Evolutionary conservation across 1,140 invertebrate genomes (phyloP).

Genomic region (Heliconius melpomene): DNA sequence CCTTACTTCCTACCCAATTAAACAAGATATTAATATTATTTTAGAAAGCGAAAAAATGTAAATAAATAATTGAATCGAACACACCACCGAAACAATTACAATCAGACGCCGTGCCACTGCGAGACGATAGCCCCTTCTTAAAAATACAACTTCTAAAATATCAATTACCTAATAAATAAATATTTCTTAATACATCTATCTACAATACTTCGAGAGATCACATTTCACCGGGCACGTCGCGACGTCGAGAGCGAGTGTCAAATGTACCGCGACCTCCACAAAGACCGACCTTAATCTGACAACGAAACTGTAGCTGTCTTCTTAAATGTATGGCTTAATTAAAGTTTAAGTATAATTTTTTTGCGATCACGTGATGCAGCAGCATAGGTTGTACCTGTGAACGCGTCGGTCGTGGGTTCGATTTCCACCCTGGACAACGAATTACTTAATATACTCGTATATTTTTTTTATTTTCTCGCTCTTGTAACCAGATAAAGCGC

Average conservation of each 20-base stretch:
- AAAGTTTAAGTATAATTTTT: background rate
- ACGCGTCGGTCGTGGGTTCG: too few species aligned
- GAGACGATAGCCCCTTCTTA: background rate
- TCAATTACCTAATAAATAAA: background rate
- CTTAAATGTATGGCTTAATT: slow-evolving; percentile 7
- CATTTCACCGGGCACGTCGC: background rate
- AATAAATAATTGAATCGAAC: too few species aligned
- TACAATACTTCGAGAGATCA: background rate
- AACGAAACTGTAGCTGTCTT: slow-evolving; percentile 26
- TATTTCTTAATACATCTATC: background rate
- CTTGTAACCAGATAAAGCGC: too few species aligned
- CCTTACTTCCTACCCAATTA: too few species aligned
- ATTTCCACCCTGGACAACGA: too few species aligned
- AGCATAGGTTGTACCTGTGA: too few species aligned
- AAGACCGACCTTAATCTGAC: slow-evolving; percentile 37
- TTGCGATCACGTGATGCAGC: background rate
- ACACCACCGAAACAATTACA: too few species aligned
- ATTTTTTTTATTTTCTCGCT: too few species aligned
- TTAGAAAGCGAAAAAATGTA: too few species aligned
- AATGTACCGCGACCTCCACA: slow-evolving; percentile 32
- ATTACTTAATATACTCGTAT: too few species aligned
- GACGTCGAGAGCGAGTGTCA: slow-evolving; percentile 25
- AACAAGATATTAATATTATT: too few species aligned
- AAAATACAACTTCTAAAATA: background rate
- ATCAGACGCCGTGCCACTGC: too few species aligned